These are phyloP conservation scores for Seriola rivoliana DNA, from an alignment of 2,113 vertebrate species.

Conservation along the genomic window DNA sequence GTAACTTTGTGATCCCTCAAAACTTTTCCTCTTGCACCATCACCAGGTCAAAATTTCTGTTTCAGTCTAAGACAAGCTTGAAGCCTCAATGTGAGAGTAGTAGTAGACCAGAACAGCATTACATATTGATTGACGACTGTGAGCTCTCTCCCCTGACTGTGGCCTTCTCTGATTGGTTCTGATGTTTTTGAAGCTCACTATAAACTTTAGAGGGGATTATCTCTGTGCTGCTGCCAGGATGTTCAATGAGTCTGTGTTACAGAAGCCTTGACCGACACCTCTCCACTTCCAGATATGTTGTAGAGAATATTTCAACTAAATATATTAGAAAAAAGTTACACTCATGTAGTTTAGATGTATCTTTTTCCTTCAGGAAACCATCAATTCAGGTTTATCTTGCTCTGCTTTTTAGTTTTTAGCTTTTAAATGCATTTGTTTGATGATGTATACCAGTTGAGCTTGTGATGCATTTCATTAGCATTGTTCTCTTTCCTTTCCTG, in stretches of 20 bases:
- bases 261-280: not conserved
- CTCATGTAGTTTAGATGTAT: not conserved
- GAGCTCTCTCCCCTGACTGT: not conserved
- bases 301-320: not conserved
- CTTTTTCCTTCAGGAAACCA: not conserved
- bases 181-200: not conserved
- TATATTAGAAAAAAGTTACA: not conserved
- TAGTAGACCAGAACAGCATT: not conserved
- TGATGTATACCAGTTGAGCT: not conserved
- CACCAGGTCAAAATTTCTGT: not conserved
- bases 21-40: not conserved
- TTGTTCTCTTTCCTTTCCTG: not conserved
- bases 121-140: not conserved
- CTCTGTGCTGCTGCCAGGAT: not conserved
- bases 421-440: not conserved
- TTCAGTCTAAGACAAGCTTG: not conserved
- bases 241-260: not conserved
- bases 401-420: not conserved
- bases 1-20: not conserved
- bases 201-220: not conserved
- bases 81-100: not conserved
- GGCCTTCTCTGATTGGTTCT: not conserved
- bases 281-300: not conserved
- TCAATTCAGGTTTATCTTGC: not conserved
- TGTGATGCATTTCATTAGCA: not conserved